Percentiles rank a stretch among this genome's conserved stretches.
Conservation (phyloP, 1,140 invertebrate species). For the Brachionus rotundiformis region DNA sequence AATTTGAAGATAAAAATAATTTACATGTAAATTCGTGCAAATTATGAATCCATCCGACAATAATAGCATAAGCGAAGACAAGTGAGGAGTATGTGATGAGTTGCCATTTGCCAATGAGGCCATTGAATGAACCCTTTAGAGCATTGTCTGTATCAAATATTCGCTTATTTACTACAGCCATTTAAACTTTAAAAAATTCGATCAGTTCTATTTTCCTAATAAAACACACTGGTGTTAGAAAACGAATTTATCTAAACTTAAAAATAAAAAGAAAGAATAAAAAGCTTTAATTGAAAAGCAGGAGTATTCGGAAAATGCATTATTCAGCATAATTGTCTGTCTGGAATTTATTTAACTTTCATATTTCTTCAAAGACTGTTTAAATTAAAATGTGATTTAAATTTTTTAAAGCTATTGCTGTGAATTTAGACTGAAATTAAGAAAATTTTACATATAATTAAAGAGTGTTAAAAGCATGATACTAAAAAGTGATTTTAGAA, state of each 20-base stretch:
- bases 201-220: background rate
- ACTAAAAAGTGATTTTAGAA: background rate
- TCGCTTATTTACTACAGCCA: constrained; percentile 49
- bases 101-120: constrained; percentile 48
- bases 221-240: background rate
- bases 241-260: background rate
- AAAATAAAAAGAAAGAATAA: constrained; percentile 11
- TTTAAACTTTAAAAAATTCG: background rate
- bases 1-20: background rate
- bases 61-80: constrained; percentile 33
- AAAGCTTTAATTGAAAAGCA: background rate
- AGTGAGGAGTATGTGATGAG: constrained; percentile 6
- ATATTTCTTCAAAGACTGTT: background rate
- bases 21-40: constrained; percentile 29
- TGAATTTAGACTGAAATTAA: constrained; percentile 4
- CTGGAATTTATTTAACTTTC: constrained; percentile 28
- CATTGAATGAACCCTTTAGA: constrained; percentile 48
- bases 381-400: constrained; percentile 24
- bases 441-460: background rate
- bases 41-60: constrained; percentile 27
- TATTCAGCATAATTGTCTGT: constrained; percentile 36
- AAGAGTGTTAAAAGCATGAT: constrained; percentile 30
- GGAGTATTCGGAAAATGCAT: background rate
- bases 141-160: constrained; percentile 53
- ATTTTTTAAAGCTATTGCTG: background rate